Evolutionary conservation across 2,113 vertebrate genomes (phyloP).

Genomic region (Pachycephala philippinensis): DNA sequence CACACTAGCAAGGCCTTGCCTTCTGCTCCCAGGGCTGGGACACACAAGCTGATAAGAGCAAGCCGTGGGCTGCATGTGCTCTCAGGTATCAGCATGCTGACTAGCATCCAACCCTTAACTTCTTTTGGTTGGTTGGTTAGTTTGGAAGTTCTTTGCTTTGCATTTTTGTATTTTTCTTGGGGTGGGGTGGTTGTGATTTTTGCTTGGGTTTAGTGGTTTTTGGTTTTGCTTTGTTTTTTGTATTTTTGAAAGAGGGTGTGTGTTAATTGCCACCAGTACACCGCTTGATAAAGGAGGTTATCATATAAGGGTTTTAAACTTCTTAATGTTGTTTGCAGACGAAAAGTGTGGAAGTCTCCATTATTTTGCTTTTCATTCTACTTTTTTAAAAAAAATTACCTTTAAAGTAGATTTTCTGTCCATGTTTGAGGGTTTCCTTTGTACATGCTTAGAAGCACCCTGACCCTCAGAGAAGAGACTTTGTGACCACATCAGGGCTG

Average conservation of each 20-base stretch:
- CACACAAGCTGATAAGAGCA: conserved; percentile 12
- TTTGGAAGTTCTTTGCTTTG: neutral
- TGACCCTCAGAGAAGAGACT: neutral
- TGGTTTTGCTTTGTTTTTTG: neutral
- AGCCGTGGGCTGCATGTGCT: neutral
- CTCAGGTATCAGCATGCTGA: neutral
- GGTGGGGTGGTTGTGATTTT: too few species aligned
- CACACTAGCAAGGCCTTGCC: neutral
- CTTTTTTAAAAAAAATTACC: neutral
- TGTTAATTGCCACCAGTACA: neutral
- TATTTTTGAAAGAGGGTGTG: neutral
- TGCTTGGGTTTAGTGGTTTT: neutral
- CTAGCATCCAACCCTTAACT: neutral
- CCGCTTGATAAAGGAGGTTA: neutral
- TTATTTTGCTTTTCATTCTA: neutral
- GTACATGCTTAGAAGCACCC: neutral
- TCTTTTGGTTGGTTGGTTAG: neutral
- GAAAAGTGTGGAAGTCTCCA: neutral
- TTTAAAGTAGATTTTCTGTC: neutral
- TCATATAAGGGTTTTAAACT: neutral
- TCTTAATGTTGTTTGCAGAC: neutral
- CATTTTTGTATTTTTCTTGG: neutral
- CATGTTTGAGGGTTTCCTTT: neutral
- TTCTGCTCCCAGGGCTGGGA: neutral
- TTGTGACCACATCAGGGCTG: neutral